Base-by-base conservation (phyloP, 1,140 invertebrate species). In the Meloidogyne floridensis region DNA sequence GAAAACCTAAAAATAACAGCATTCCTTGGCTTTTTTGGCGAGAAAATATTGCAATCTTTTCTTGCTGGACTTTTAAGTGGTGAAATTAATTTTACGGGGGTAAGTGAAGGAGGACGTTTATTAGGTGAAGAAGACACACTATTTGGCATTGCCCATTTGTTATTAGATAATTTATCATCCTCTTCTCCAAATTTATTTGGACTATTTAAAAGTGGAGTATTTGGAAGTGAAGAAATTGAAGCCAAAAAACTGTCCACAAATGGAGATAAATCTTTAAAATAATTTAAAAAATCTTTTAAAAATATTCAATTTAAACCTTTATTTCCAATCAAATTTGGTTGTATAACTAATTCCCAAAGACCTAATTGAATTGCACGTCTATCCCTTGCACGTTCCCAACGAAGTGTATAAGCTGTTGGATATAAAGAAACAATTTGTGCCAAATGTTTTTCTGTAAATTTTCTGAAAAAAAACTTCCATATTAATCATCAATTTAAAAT, bases 391-490 rank as follows among this genome's bases (percentile, higher is more conserved):
- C 43, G 56, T n/a, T 77, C 75, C 75, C 75, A 77, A 15, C 69
- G 56, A 59, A 77, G 69, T 77, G 43, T 54, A 69, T 77, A 77
- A 13, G 75, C 75, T 9, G 56, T 69, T 13, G 75, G 75, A 69
- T 77, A 77, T 15, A 77, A 15, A 43, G 75, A 7, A 43, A 65
- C 69, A 42, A 77, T 77, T 18, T 77, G 75, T 51, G 75, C 75
- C 75, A 77, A 77, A 18, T 77, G 75, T 15, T 77, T 69, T 7
- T 42, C 42, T n/a, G 75, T 77, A 3, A 77, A 77, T 77, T 77
- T 77, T 54, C 75, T 77, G 3, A 6, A 77, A 54, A 65, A 65
- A 65, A 5, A 8, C 9, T 47, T 47, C 47, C 7, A 6, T 6
- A 47, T 6, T 47, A 47, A 47, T 47, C 32, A 47, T 6, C 7